Base-by-base conservation (phyloP, 2,113 vertebrate genomes). In the Okapia johnstoni region DNA sequence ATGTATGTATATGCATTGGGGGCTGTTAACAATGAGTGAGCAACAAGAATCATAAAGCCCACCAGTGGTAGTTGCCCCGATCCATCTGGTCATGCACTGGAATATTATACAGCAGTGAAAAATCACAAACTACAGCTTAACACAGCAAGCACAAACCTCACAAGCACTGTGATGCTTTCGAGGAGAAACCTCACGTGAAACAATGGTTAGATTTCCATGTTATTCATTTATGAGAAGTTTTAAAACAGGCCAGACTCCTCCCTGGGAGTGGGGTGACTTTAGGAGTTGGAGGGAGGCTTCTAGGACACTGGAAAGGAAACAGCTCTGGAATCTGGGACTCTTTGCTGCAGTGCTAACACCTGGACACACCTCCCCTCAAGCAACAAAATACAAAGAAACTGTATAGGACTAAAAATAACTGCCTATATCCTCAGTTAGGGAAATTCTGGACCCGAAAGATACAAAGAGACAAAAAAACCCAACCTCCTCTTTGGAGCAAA, bases 1-100 rank as follows among this genome's bases (percentile, higher is more conserved):
- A 1, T 21, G 2, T 0, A 0, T 0, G 55, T 3, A 0, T 3
- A 1, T 7, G 25, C 5, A 0, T 1, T 2, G 48, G 40, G 6
- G 33, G 19, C 6, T 43, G 36, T 6, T 2, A 33, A 5, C 8
- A 7, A 3, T 0, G 28, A 2, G 73, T 43, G 1, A 0, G 40
- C 17, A 7, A 7, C 83, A 5, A 23, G 1, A 3, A 2, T 0
- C 36, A 0, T 15, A 7, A 3, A 0, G 19, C 63, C 17, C 30
- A 0, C 4, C 2, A n/a, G 30, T 3, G 11, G 43, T 1, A 2
- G 5, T 0, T 5, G 58, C 77, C 83, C 6, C 33, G 21, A 2
- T 5, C 30, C 57, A 4, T 2, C 36, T 17, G 0, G 0, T 21
- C 12, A 5, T 0, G 21, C 10, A 0, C 5, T 1, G 15, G 73